A percentile compares a stretch with the other conserved stretches of the same genome.
These are phyloP conservation scores for Drosophila navojoa DNA, from an alignment of 1,140 invertebrate species.

Conservation along the genomic window DNA sequence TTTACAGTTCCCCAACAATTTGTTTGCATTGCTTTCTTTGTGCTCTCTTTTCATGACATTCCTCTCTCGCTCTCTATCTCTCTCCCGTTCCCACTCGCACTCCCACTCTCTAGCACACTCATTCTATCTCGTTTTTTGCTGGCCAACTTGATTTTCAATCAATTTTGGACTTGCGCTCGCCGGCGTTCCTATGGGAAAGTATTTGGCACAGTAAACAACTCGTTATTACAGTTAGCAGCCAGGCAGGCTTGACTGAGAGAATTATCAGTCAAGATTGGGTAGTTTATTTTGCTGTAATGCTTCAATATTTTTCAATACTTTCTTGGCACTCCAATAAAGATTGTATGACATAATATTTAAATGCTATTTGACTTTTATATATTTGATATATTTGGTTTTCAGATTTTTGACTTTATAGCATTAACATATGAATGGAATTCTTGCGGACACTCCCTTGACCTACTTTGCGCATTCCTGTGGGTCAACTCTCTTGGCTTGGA, in stretches of 20 bases:
- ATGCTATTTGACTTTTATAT: too few relatives aligned
- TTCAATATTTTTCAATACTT: not conserved
- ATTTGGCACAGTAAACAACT: conserved; percentile 78
- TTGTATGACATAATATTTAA: not conserved
- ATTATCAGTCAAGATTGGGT: not conserved
- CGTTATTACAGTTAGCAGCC: conserved; percentile 69
- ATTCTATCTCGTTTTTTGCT: not conserved
- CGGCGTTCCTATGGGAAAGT: conserved; percentile 69
- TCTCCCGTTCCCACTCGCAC: not conserved
- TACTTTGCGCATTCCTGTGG: conserved; percentile 53
- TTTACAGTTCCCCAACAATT: conserved; percentile 15
- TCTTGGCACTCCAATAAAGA: not conserved
- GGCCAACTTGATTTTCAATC: conserved; percentile 66
- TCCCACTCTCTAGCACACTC: not conserved
- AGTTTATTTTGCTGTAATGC: not conserved
- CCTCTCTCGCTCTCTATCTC: conserved; percentile 14
- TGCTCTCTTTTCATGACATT: conserved; percentile 14
- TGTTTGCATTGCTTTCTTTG: conserved; percentile 65
- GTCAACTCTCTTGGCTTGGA: conserved; percentile 18
- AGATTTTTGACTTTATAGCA: too few relatives aligned
- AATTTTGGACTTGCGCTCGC: conserved; percentile 57
- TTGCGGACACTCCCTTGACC: conserved; percentile 64
- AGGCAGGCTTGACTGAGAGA: conserved; percentile 18
- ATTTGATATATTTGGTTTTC: too few relatives aligned
- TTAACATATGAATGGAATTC: not conserved